Conservation (phyloP, 2,888 invertebrate genomes). For the Ditylenchus weischeri region DNA sequence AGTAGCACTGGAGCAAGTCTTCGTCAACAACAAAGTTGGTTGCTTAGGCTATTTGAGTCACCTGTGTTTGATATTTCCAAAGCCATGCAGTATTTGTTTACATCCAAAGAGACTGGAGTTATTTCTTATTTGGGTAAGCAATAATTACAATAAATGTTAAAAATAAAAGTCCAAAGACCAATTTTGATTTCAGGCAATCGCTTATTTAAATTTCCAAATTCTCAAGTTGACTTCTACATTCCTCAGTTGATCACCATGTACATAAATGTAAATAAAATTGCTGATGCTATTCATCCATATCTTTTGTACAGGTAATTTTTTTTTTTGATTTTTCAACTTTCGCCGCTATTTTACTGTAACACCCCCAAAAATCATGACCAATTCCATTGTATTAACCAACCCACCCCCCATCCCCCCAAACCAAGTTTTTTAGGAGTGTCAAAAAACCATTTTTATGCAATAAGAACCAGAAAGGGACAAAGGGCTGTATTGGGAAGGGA, state of each 20-base stretch:
- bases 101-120: slow-evolving; percentile 95
- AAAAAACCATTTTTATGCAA: too few relatives aligned
- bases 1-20: slow-evolving; percentile 8
- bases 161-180: neutral
- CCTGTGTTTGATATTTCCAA: slow-evolving; percentile 96
- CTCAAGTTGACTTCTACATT: slow-evolving; percentile 92
- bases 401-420: too few relatives aligned
- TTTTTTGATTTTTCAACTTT: neutral
- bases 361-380: too few relatives aligned
- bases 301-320: slow-evolving; percentile 71
- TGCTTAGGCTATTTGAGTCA: slow-evolving; percentile 88
- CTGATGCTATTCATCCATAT: slow-evolving; percentile 84
- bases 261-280: slow-evolving; percentile 93
- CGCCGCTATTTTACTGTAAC: too few relatives aligned
- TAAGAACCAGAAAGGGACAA: too few relatives aligned
- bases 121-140: slow-evolving; percentile 83
- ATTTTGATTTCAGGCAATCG: slow-evolving; percentile 73
- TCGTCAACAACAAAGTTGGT: slow-evolving; percentile 60
- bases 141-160: neutral
- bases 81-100: slow-evolving; percentile 94
- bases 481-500: too few relatives aligned
- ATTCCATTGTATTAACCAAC: too few relatives aligned
- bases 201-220: slow-evolving; percentile 86
- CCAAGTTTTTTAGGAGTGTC: too few relatives aligned
- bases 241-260: slow-evolving; percentile 97